Conservation (phyloP, 2,797 vertebrate species). For the Chelon labrosus region DNA sequence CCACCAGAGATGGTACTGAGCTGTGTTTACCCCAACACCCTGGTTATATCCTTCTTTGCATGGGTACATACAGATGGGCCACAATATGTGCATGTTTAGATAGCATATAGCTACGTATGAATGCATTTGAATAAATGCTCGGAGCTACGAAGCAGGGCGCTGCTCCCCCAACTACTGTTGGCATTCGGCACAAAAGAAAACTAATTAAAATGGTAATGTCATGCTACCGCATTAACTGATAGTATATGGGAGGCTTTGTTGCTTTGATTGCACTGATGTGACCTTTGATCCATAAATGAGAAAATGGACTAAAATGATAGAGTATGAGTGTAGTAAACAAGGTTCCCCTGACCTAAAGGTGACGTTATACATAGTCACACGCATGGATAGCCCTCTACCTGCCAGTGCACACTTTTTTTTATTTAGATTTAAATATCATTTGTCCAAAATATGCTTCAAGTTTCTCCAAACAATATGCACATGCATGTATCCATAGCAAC, state of each 20-base stretch:
- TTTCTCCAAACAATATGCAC: background rate
- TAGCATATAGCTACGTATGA: conserved; percentile 62
- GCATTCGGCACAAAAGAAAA: conserved; percentile 74
- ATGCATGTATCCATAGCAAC: background rate
- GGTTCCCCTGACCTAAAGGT: conserved; percentile 40
- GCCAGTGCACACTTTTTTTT: background rate
- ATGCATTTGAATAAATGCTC: conserved; percentile 63
- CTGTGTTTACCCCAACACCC: conserved; percentile 65
- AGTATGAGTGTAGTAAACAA: conserved; percentile 47
- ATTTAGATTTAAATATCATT: background rate
- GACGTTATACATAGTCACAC: background rate
- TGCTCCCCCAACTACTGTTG: conserved; percentile 43
- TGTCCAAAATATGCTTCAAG: background rate
- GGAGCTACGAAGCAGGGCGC: conserved; percentile 32
- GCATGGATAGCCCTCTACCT: background rate
- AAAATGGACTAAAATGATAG: conserved; percentile 62
- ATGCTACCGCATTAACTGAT: conserved; percentile 64
- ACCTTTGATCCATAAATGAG: conserved; percentile 69
- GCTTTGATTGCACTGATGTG: conserved; percentile 70
- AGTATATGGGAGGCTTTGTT: conserved; percentile 60
- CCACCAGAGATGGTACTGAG: conserved; percentile 60
- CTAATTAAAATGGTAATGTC: conserved; percentile 78
- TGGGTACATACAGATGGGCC: conserved; percentile 68
- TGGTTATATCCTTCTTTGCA: conserved; percentile 51
- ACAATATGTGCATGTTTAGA: conserved; percentile 72